Percentiles rank a stretch among this genome's conserved stretches.
These are phyloP conservation scores for Nannospalax galili DNA, from an alignment of 2,113 vertebrate genomes.

Conservation along the genomic window DNA sequence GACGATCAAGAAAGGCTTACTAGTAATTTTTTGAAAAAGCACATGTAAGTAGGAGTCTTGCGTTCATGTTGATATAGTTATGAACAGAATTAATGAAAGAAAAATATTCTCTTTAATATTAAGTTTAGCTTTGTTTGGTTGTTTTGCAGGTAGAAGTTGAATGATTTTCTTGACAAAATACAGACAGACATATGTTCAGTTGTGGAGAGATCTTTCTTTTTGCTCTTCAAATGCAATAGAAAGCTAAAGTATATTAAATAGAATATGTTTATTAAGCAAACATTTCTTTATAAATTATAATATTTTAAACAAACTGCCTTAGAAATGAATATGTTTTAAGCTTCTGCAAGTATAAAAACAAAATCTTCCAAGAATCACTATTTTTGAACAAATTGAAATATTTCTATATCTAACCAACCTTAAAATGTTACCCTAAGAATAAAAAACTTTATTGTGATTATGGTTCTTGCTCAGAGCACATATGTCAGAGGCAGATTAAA, in stretches of 20 bases:
- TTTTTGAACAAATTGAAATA: conserved; percentile 59
- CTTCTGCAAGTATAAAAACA: conserved; percentile 32
- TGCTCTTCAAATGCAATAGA: conserved; percentile 13
- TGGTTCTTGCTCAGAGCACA: not conserved
- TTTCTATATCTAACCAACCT: conserved; percentile 54
- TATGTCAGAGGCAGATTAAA: conserved; percentile 41
- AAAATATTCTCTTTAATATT: not conserved
- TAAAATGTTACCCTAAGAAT: conserved; percentile 58
- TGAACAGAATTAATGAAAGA: not conserved
- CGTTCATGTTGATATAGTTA: not conserved
- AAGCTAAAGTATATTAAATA: conserved; percentile 34
- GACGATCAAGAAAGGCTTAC: conserved; percentile 16
- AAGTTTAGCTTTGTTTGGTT: not conserved
- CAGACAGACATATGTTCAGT: conserved; percentile 6
- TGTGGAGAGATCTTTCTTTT: not conserved
- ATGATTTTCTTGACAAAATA: conserved; percentile 23
- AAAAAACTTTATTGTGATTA: not conserved
- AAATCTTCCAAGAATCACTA: conserved; percentile 56
- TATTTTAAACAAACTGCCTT: conserved; percentile 31
- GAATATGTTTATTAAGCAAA: not conserved
- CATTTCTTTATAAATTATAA: conserved; percentile 48
- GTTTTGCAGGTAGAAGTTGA: not conserved
- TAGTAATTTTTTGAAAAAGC: not conserved
- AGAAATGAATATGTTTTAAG: not conserved
- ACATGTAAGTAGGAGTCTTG: not conserved